Evolutionary conservation across 1,140 invertebrate genomes (phyloP), one percentile per base, ranked within the genome.

Genomic region (Wiebesia pumilae): DNA sequence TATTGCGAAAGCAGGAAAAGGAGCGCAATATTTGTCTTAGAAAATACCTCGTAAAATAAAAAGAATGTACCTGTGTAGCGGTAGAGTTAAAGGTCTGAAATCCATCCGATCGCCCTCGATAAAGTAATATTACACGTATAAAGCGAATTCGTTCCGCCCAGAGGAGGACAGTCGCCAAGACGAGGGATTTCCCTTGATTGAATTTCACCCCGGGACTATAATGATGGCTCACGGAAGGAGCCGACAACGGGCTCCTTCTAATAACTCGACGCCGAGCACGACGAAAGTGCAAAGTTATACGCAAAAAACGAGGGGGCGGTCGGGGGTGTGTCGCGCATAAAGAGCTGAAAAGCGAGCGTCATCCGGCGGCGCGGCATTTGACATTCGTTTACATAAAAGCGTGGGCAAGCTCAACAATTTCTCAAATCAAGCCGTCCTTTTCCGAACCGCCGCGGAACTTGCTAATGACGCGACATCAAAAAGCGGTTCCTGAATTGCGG

Each of bases 391-490:
- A 65, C 83, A 77, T 67, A 84, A 84, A 35, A 84, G 58, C 73
- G 83, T 33, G 21, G 12, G 38, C 47, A 33, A 54, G 30, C 35
- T 43, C 24, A 78, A 78, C 83, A 84, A 79, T 85, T 80, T 85
- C 83, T n/a, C n/a, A 75, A 83, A 75, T 80, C 77, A 80, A 80
- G 65, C 71, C 62, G 65, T 51, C 62, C 80, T 47, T 83, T 54
- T 40, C 78, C 21, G 58, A 67, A 38, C 80, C 80, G 38, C 62
- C 77, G 84, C 65, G 67, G 58, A 43, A 75, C 69, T 81, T 86
- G 84, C 79, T 86, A 86, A 86, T 86, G 79, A 86, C 84, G 69
- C 30, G 51, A 77, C 84, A 69, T 81, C 84, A 81, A 86, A 85
- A 86, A 86, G 79, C 69, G 47, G 51, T 81, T 85, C 38, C 79